phyloP scores from a whole-genome alignment of 92 coral and sea anemone genomes.

The Porites rus region DNA sequence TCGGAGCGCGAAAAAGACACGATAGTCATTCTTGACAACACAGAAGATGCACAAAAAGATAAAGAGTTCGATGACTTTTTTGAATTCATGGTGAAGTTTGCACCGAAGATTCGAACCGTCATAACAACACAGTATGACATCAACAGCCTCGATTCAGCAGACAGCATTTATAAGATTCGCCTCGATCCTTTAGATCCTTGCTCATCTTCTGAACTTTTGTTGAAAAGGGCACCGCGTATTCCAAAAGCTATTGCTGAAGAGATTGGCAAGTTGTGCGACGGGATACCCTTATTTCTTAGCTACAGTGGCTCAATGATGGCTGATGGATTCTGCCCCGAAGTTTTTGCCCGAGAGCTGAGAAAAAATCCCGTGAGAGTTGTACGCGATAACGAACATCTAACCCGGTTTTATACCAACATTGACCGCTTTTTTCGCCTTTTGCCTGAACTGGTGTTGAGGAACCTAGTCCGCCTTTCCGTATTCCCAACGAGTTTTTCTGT shows the following conservation, averaged over 20 bases:
- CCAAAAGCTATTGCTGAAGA: neutral
- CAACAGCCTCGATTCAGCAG: neutral
- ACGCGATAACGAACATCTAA: neutral
- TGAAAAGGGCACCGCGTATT: neutral
- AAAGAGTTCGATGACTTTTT: neutral
- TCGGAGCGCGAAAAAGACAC: neutral
- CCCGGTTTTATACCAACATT: neutral
- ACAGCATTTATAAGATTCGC: conserved; percentile 4
- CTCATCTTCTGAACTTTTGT: neutral
- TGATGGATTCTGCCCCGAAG: neutral
- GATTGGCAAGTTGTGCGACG: conserved; percentile 1
- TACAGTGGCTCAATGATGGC: neutral
- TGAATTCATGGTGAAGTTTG: neutral
- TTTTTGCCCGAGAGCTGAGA: neutral
- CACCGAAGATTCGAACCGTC: conserved; percentile 8
- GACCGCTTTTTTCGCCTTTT: neutral
- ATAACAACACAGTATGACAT: conserved; percentile 13
- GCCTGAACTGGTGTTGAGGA: neutral
- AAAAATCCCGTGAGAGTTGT: neutral
- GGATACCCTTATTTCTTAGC: conserved; percentile 6
- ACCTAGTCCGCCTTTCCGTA: conserved; percentile 4
- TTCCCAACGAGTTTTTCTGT: conserved; percentile 13
- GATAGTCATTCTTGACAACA: conserved; percentile 56
- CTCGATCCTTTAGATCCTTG: neutral
- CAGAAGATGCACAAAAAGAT: conserved; percentile 40